phyloP scores from a whole-genome alignment of 2,113 vertebrate genomes.

The Pipra filicauda region DNA sequence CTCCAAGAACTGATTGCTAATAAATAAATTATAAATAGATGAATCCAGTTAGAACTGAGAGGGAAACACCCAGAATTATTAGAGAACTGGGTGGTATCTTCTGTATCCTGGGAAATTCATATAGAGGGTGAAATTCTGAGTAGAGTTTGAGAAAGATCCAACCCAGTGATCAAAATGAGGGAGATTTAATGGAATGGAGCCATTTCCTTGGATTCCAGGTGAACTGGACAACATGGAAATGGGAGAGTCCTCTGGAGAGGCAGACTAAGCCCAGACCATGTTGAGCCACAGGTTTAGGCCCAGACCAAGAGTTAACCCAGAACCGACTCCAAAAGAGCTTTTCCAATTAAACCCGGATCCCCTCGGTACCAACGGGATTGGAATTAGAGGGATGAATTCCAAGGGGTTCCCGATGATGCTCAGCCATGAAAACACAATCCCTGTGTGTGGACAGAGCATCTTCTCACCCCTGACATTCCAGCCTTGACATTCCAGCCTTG shows the following conservation, averaged over 20 bases:
- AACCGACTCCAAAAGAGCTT: not conserved
- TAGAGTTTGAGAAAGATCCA: not conserved
- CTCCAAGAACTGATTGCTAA: not conserved
- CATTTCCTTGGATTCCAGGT: not conserved
- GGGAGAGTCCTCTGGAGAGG: not conserved
- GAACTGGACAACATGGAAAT: not conserved
- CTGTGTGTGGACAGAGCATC: not conserved
- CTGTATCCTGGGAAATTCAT: not conserved
- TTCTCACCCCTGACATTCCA: not conserved
- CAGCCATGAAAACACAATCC: not conserved
- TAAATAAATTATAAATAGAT: not conserved
- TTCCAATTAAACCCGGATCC: not conserved
- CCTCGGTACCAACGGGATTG: not conserved
- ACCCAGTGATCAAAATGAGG: not conserved
- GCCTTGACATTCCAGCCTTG: not conserved
- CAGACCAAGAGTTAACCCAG: not conserved
- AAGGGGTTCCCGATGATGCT: not conserved
- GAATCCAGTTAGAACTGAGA: not conserved
- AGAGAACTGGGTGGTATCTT: not conserved
- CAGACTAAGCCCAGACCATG: not conserved
- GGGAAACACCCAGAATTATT: not conserved
- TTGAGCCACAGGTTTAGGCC: not conserved
- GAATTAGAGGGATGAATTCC: not conserved
- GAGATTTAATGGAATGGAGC: not conserved
- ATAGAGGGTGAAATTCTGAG: not conserved